Conservation (phyloP, 2,888 invertebrate species). For the Eupeodes luniger region DNA sequence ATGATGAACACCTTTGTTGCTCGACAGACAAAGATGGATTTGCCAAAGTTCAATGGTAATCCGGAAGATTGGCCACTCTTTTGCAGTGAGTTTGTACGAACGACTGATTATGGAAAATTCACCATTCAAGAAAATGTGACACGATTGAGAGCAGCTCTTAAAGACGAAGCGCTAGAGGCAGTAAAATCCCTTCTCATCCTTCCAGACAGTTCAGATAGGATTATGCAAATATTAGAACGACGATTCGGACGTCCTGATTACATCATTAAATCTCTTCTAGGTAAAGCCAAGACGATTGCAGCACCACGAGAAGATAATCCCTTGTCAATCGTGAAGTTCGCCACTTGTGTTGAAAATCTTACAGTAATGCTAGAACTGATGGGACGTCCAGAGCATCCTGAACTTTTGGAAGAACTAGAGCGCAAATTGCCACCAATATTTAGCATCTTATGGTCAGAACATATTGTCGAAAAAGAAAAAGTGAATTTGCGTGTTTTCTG, state of each 20-base stretch:
- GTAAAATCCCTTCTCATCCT: not conserved
- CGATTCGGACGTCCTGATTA: not conserved
- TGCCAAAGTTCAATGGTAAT: conserved; percentile 1
- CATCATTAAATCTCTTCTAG: not conserved
- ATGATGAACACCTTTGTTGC: conserved; percentile 22
- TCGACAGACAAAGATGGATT: conserved; percentile 10
- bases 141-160: not conserved
- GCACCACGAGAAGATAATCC: conserved; percentile 4
- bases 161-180: not conserved
- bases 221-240: not conserved
- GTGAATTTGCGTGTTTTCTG: no score
- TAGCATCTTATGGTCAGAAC: not conserved
- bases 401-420: not conserved
- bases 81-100: not conserved
- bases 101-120: not conserved
- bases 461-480: not conserved
- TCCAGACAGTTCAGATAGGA: conserved; percentile 3
- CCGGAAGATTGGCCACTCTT: not conserved
- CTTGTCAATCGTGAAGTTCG: not conserved
- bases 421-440: conserved; percentile 1
- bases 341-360: conserved; percentile 9
- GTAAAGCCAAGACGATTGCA: not conserved
- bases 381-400: not conserved
- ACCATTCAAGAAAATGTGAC: not conserved
- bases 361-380: not conserved